Percentiles rank a stretch among this genome's conserved stretches.
Evolutionary conservation across 2,113 vertebrate species (phyloP).

Genomic region (Terrapene triunguis): DNA sequence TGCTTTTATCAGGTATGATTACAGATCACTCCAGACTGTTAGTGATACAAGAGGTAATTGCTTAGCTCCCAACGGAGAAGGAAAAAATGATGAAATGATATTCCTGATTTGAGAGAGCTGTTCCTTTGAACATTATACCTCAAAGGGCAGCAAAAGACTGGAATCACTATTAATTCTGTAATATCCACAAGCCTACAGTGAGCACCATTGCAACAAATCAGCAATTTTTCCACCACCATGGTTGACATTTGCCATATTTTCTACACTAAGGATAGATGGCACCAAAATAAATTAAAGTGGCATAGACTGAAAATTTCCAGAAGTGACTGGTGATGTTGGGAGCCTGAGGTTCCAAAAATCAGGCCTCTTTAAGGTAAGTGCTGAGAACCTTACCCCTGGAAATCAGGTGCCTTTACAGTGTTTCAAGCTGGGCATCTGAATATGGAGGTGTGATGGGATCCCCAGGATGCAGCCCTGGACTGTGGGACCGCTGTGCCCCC

Average conservation of each 20-base stretch:
- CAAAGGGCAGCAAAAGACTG: fast-evolving
- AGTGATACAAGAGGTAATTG: neutral
- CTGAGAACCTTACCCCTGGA: neutral
- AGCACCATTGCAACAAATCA: neutral
- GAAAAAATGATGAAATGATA: neutral
- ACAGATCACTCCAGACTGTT: neutral
- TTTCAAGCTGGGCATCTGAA: neutral
- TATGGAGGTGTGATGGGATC: neutral
- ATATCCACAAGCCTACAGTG: fast-evolving
- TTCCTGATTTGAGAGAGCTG: neutral
- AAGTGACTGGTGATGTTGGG: neutral
- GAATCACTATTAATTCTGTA: neutral
- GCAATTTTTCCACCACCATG: neutral
- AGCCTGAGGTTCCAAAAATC: neutral
- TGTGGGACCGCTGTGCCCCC: no score
- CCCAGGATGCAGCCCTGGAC: no score
- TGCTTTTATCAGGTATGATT: neutral
- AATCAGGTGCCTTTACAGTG: neutral
- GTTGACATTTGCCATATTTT: neutral
- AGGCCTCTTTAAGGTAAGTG: neutral
- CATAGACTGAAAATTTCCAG: neutral
- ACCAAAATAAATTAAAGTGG: neutral
- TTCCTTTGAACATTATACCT: neutral
- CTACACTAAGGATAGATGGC: neutral
- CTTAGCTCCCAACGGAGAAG: neutral